A percentile compares a stretch with the other conserved stretches of the same genome.
Conservation (phyloP, 2,113 vertebrate species). For the Globicephala melas region DNA sequence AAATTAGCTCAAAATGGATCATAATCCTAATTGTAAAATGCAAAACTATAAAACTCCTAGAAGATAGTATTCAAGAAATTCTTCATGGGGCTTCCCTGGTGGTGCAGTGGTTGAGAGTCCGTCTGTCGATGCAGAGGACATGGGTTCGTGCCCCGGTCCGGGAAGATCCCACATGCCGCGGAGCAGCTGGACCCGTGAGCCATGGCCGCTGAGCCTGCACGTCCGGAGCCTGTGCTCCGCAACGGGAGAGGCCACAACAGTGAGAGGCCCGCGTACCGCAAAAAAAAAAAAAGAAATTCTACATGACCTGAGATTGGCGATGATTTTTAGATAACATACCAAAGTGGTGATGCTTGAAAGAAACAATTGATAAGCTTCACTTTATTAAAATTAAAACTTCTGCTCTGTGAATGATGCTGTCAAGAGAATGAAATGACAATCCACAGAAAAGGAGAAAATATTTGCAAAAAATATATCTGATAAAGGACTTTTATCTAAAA, state of each 20-base stretch:
- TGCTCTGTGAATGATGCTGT: background rate
- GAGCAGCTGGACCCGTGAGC: too few species aligned
- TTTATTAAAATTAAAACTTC: background rate
- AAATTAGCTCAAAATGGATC: background rate
- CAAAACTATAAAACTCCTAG: background rate
- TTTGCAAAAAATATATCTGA: background rate
- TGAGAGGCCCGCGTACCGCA: too few species aligned
- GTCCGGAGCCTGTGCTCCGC: too few species aligned
- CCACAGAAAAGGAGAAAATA: background rate
- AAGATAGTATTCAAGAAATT: background rate
- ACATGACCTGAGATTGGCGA: background rate
- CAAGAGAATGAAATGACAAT: background rate
- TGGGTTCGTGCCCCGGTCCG: fast-evolving
- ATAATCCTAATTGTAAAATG: background rate
- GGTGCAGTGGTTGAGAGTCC: too few species aligned
- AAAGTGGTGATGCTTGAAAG: background rate
- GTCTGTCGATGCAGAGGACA: too few species aligned
- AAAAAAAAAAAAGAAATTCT: background rate
- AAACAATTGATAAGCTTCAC: background rate
- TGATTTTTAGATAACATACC: background rate
- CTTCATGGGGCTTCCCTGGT: background rate
- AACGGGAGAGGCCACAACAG: too few species aligned
- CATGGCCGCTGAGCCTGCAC: too few species aligned
- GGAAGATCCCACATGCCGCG: too few species aligned
- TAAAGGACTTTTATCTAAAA: background rate